Evolutionary conservation across 2,888 invertebrate genomes (phyloP).

Genomic region (Phengaris alcon): DNA sequence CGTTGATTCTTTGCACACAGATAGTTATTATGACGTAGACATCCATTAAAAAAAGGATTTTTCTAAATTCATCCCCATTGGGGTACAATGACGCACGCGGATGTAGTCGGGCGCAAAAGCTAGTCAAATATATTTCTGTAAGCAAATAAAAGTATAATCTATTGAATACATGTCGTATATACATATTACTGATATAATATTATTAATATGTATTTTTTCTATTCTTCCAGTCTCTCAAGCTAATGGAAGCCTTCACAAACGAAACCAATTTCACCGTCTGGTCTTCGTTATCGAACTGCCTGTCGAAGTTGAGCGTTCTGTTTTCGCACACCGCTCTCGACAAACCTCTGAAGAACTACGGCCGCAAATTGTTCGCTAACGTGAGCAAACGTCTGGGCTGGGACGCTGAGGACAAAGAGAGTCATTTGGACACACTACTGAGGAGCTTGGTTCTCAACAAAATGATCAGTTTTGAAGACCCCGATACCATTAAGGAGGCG

Average conservation of each 20-base stretch:
- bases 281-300: slow-evolving; percentile 89
- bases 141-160: too few species aligned
- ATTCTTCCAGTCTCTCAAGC: slow-evolving; percentile 79
- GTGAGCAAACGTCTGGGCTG: slow-evolving; percentile 89
- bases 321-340: slow-evolving; percentile 89
- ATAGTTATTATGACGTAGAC: too few species aligned
- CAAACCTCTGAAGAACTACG: slow-evolving; percentile 86
- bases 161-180: too few species aligned
- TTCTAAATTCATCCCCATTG: too few species aligned
- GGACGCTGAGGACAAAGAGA: slow-evolving; percentile 89
- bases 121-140: too few species aligned
- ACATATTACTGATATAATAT: neutral
- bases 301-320: slow-evolving; percentile 87
- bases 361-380: slow-evolving; percentile 84
- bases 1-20: too few species aligned
- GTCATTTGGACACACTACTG: slow-evolving; percentile 91
- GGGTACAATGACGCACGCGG: too few species aligned
- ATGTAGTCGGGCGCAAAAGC: too few species aligned
- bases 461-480: slow-evolving; percentile 89
- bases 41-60: too few species aligned
- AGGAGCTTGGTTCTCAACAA: slow-evolving; percentile 90
- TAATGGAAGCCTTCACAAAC: slow-evolving; percentile 90
- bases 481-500: slow-evolving; percentile 88
- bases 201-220: neutral
- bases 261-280: slow-evolving; percentile 97